Conservation (phyloP, 1,140 invertebrate genomes). For the Meloidogyne hapla region DNA sequence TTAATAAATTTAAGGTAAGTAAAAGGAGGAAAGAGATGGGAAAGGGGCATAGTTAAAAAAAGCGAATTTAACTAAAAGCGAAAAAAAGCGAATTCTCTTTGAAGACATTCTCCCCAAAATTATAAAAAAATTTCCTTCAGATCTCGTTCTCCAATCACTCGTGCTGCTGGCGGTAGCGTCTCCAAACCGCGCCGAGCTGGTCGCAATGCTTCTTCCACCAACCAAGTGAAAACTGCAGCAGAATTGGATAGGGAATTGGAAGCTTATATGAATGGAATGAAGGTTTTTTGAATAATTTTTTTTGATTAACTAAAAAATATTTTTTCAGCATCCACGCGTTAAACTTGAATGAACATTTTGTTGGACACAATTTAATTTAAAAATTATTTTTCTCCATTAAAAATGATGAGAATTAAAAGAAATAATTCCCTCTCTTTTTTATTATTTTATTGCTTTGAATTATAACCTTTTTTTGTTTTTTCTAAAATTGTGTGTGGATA, state of each 20-base stretch:
- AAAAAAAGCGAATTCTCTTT: no score
- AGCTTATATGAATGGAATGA: constrained; percentile 28
- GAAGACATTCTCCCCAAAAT: no score
- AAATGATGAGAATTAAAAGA: neutral
- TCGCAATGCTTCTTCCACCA: neutral
- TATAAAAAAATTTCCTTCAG: neutral
- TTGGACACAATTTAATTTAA: neutral
- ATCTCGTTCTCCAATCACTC: constrained; percentile 24
- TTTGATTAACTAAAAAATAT: neutral
- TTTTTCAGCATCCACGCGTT: constrained; percentile 21
- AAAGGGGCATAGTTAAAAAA: no score
- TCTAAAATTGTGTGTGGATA: neutral
- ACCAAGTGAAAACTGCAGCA: constrained; percentile 15
- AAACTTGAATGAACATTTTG: constrained; percentile 11
- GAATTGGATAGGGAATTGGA: constrained; percentile 32
- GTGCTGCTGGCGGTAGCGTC: neutral
- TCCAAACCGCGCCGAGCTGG: neutral
- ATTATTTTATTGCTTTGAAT: constrained; percentile 11
- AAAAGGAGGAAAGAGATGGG: no score
- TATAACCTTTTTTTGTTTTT: neutral
- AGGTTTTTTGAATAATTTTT: neutral
- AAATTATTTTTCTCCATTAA: neutral
- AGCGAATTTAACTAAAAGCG: no score
- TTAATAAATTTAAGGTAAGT: no score
- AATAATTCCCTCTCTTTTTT: neutral